Conservation (phyloP, 2,113 vertebrate species). For the Thunnus maccoyii region DNA sequence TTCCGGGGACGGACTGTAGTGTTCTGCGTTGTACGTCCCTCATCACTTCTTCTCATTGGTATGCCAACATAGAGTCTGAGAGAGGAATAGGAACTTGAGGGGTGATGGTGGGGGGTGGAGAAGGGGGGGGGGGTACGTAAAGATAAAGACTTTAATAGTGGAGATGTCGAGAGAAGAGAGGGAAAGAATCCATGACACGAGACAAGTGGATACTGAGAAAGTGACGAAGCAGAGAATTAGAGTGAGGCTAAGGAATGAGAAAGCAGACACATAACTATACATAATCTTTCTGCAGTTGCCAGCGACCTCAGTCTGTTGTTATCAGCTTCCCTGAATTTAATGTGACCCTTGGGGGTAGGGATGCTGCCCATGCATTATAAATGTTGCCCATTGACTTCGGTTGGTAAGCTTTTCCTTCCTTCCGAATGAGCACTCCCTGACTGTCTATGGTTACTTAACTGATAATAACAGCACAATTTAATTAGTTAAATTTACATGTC, state of each 20-base stretch:
- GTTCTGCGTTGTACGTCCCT: constrained; percentile 24
- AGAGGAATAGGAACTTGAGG: constrained; percentile 9
- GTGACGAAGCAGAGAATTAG: constrained; percentile 27
- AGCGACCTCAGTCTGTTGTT: constrained; percentile 77
- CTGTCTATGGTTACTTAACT: constrained; percentile 29
- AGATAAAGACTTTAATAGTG: constrained; percentile 8
- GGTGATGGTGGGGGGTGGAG: too few species aligned
- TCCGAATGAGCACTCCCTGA: constrained; percentile 8
- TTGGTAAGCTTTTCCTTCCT: constrained; percentile 15
- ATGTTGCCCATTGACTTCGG: constrained; percentile 59
- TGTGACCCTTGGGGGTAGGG: constrained; percentile 75
- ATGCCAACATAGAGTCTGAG: constrained; percentile 19
- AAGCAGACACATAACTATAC: constrained; percentile 53
- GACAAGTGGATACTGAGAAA: neutral
- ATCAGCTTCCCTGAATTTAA: constrained; percentile 77
- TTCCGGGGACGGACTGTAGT: constrained; percentile 20
- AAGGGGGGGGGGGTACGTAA: too few species aligned
- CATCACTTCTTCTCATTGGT: constrained; percentile 48
- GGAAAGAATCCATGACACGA: neutral
- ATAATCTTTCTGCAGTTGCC: constrained; percentile 63
- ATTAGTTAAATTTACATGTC: constrained; percentile 20
- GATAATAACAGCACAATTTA: neutral
- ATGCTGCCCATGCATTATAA: constrained; percentile 71
- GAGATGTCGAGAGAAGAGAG: constrained; percentile 6
- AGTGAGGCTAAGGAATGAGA: constrained; percentile 34